Percentiles rank a stretch among this genome's conserved stretches.
phyloP scores from a whole-genome alignment of 2,113 vertebrate species.

The Procavia capensis region DNA sequence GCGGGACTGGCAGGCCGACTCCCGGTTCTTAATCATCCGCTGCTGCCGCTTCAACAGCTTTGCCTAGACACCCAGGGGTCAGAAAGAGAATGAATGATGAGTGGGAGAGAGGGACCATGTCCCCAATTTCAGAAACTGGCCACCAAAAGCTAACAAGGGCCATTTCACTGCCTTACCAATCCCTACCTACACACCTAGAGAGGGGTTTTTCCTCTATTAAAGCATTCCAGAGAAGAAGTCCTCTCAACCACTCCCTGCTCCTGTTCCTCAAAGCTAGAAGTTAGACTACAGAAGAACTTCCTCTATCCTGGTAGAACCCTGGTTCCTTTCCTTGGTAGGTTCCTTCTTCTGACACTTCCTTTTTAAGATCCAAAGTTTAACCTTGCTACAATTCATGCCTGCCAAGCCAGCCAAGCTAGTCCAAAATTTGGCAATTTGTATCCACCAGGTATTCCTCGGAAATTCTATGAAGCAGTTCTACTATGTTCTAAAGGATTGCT shows the following conservation, averaged over 20 bases:
- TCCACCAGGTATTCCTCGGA: no score
- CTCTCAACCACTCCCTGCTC: not conserved
- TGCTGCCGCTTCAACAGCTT: slow-evolving; percentile 96
- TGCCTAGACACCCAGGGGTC: slow-evolving; percentile 82
- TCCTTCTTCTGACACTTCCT: not conserved
- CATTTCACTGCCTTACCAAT: not conserved
- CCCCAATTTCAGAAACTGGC: not conserved
- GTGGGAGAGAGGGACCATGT: fast-evolving
- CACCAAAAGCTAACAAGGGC: not conserved
- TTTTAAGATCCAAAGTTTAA: not conserved
- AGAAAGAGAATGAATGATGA: not conserved
- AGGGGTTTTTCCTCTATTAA: not conserved
- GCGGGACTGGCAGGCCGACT: slow-evolving; percentile 94
- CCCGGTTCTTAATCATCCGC: slow-evolving; percentile 96
- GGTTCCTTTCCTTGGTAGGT: not conserved
- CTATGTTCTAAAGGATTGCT: no score
- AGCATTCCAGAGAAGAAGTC: not conserved
- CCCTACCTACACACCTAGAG: not conserved
- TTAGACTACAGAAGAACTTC: not conserved
- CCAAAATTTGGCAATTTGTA: no score
- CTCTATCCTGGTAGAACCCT: not conserved
- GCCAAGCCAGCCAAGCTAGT: no score
- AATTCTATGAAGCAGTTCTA: no score
- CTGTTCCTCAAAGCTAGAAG: not conserved
- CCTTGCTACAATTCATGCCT: no score